Evolutionary conservation across 1,140 invertebrate genomes (phyloP), one percentile per base, ranked within the genome.

Genomic region (Platorchestia sp.): DNA sequence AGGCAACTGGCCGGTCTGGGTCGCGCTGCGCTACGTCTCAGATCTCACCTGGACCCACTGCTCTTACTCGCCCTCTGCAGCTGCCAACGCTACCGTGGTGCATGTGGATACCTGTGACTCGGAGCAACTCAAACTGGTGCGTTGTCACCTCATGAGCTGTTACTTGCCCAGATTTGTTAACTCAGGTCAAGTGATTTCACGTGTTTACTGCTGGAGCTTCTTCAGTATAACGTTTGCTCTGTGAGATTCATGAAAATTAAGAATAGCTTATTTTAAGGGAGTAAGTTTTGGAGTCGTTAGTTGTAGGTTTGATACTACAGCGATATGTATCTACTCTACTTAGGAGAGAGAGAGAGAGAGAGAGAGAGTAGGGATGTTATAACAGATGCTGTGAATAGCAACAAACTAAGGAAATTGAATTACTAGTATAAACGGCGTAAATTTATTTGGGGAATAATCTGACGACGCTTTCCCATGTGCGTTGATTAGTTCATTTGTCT

Each of bases 1-100:
- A 45, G 99, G 99, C n/a, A 99, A 99, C 97, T 99, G 99, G 99
- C 99, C 99, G 0, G 98, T 98, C 95, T 99, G 99, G 0, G 97
- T 99, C 19, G 98, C 99, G 0, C 97, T 99, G 10, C 99, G 98
- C 98, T 98, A 99, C 95, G 99, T 99, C 16, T 99, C 99, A 97
- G 97, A 98, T 36, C 97, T 99, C 0, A 99, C 99, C 0, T 98
- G 97, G 97, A 99, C 98, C 97, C 97, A 97, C 89, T 99, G 99
- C 97, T 75, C 59, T 10, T 75, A 75, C 27, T 36, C 59, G 10
- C 86, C 51, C 14, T 91, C 96, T 42, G 96, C 36, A n/a, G 86
- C 75, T 10, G 10, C 47, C 41, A 75, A 59, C 43, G 95, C 42
- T 16, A 95, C 53, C 59, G 42, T 43, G 19, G 42, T 51, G 40